phyloP scores from a whole-genome alignment of 1,140 invertebrate species.

The Cotesia typhae region DNA sequence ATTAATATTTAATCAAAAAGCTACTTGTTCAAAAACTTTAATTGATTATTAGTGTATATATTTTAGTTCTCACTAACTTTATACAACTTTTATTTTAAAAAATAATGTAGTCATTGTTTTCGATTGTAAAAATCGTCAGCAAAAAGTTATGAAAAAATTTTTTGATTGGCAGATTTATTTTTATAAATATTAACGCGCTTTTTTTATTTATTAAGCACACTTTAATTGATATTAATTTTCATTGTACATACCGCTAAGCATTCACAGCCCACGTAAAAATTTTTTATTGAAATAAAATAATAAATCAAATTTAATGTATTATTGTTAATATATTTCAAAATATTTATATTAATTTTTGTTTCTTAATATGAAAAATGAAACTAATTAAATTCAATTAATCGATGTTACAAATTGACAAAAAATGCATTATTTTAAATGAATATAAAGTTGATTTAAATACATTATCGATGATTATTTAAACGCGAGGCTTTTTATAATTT shows the following conservation, averaged over 20 bases:
- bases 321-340: constrained; percentile 14
- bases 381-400: neutral
- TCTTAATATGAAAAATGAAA: neutral
- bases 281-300: constrained; percentile 7
- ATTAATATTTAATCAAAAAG: neutral
- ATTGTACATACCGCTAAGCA: constrained; percentile 7
- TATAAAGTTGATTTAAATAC: neutral
- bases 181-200: neutral
- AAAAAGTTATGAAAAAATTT: too few relatives aligned
- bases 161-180: neutral
- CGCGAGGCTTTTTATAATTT: too few relatives aligned
- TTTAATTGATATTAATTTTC: too few relatives aligned
- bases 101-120: too few relatives aligned
- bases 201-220: too few relatives aligned
- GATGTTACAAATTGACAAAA: neutral
- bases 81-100: too few relatives aligned
- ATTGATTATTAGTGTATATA: too few relatives aligned
- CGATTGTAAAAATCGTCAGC: too few relatives aligned
- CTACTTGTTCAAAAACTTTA: constrained; percentile 2
- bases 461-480: neutral
- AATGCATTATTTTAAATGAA: constrained; percentile 1
- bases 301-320: neutral
- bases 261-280: constrained; percentile 26
- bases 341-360: neutral
- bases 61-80: too few relatives aligned